Conservation (phyloP, 2,113 vertebrate genomes). For the Corythornis cristatus region DNA sequence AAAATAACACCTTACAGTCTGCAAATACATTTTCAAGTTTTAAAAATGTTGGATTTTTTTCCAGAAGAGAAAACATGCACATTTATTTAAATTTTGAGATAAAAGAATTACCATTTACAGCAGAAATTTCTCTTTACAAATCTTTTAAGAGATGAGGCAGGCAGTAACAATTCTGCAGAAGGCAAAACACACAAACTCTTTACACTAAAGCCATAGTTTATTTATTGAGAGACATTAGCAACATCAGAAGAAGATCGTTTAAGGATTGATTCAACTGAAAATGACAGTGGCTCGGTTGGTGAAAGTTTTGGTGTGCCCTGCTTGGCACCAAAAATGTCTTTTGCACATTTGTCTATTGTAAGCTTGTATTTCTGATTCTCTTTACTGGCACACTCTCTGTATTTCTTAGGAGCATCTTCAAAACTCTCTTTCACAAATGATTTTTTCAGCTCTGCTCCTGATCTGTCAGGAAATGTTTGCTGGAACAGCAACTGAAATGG, state of each 20-base stretch:
- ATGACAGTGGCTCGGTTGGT: conserved; percentile 86
- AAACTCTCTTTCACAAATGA: conserved; percentile 86
- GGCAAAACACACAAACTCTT: conserved; percentile 27
- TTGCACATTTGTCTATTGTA: conserved; percentile 79
- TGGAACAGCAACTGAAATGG: conserved; percentile 88
- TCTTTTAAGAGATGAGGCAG: conserved; percentile 11
- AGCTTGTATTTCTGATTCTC: conserved; percentile 81
- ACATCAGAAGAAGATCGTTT: conserved; percentile 85
- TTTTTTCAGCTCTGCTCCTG: conserved; percentile 77
- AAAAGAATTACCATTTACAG: conserved; percentile 57
- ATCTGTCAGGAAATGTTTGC: conserved; percentile 82
- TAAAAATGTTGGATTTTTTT: conserved; percentile 59
- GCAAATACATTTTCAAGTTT: conserved; percentile 34
- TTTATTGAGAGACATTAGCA: conserved; percentile 83
- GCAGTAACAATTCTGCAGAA: conserved; percentile 7
- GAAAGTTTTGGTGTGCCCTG: conserved; percentile 84
- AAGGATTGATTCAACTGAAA: conserved; percentile 97
- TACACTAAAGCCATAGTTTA: background rate
- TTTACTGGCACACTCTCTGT: conserved; percentile 80
- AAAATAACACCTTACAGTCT: conserved; percentile 50
- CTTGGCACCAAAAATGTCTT: conserved; percentile 83
- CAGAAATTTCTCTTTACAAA: conserved; percentile 53
- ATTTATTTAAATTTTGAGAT: conserved; percentile 47
- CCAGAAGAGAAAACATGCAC: conserved; percentile 70
- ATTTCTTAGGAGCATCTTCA: conserved; percentile 87